Percentiles rank a stretch among this genome's conserved stretches.
Conservation (phyloP, 2,888 invertebrate species). For the Sericinus montela region DNA sequence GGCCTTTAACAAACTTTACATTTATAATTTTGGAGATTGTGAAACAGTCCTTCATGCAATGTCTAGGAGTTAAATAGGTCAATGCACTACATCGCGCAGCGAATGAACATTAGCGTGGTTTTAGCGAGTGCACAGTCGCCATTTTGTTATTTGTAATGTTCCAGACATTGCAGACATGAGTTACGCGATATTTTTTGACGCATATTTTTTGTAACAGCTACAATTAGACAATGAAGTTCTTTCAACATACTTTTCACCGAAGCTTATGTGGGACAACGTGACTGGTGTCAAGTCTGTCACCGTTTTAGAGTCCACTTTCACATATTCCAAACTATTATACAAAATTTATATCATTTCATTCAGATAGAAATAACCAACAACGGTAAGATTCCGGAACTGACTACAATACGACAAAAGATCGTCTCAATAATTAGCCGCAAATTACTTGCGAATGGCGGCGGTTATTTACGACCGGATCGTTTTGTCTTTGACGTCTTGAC, state of each 20-base stretch:
- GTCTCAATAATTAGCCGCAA: not conserved
- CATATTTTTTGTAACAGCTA: too few relatives aligned
- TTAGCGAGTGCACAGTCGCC: not conserved
- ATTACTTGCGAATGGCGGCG: not conserved
- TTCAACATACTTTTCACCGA: too few relatives aligned
- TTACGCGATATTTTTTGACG: too few relatives aligned
- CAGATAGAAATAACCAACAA: not conserved
- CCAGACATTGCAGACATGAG: not conserved
- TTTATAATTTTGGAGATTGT: too few relatives aligned
- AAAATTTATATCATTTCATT: not conserved
- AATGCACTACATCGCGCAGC: not conserved
- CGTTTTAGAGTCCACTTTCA: too few relatives aligned
- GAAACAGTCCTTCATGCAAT: too few relatives aligned
- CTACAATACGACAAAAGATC: slow-evolving; percentile 1
- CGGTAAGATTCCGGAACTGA: not conserved
- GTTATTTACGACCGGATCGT: not conserved
- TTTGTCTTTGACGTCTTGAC: slow-evolving; percentile 2
- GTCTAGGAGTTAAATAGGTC: slow-evolving; percentile 3
- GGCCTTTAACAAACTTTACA: too few relatives aligned
- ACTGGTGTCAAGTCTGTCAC: too few relatives aligned
- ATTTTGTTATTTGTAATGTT: not conserved
- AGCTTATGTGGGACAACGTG: too few relatives aligned
- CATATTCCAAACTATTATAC: too few relatives aligned
- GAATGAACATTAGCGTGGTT: not conserved
- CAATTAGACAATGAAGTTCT: too few relatives aligned